Evolutionary conservation across 2,113 vertebrate species (phyloP).

Genomic region (Stercorarius parasiticus): DNA sequence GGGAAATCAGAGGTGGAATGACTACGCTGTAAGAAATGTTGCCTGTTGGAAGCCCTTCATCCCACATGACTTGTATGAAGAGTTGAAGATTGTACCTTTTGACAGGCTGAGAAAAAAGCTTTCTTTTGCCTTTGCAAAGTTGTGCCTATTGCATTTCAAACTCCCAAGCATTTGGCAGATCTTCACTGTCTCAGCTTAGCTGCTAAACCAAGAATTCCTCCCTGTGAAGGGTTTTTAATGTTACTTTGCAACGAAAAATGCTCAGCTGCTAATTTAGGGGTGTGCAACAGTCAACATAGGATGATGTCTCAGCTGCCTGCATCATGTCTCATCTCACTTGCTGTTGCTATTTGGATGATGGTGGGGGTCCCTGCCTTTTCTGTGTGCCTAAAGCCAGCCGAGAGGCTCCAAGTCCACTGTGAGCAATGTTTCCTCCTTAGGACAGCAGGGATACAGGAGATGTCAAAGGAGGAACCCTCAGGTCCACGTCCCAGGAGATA

Average conservation of each 20-base stretch:
- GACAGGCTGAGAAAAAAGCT: background rate
- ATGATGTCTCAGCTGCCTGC: background rate
- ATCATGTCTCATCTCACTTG: background rate
- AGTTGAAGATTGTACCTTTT: background rate
- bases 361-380: background rate
- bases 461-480: background rate
- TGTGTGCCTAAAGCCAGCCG: background rate
- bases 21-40: background rate
- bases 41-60: background rate
- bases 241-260: background rate
- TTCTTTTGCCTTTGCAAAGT: slow-evolving; percentile 15
- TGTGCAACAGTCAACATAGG: background rate
- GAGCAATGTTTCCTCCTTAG: background rate
- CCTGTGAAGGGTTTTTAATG: background rate
- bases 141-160: slow-evolving; percentile 27
- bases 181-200: background rate
- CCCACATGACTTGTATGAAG: background rate
- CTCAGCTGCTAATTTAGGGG: background rate
- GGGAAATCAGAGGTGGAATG: background rate
- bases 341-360: background rate
- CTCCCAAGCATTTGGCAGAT: slow-evolving; percentile 17
- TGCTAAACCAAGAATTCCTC: background rate
- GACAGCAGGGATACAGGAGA: background rate
- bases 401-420: background rate
- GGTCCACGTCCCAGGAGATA: background rate